phyloP scores from a whole-genome alignment of 2,113 vertebrate species.

The rat (Rattus norvegicus) region DNA sequence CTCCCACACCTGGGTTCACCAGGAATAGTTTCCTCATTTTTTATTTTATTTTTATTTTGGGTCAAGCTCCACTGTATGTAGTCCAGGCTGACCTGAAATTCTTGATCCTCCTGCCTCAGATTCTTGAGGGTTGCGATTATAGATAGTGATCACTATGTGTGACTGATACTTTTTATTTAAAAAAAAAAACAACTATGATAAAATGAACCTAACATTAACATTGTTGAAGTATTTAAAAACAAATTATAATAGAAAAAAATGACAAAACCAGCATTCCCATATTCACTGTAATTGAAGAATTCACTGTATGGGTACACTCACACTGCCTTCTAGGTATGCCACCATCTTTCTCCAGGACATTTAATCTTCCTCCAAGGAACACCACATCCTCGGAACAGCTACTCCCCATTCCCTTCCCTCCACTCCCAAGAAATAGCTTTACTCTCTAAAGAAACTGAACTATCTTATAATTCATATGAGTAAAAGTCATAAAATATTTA shows the following conservation, averaged over 20 bases:
- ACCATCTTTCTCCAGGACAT: not conserved
- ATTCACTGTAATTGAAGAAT: not conserved
- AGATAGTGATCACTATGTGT: not conserved
- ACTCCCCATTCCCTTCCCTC: not conserved
- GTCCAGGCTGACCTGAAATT: not conserved
- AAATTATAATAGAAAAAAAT: not conserved
- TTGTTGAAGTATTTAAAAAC: not conserved
- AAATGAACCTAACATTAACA: not conserved
- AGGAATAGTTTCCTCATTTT: not conserved
- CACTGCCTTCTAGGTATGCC: not conserved
- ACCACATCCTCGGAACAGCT: not conserved
- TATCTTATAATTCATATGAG: not conserved
- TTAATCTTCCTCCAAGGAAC: not conserved
- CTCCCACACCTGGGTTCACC: not conserved
- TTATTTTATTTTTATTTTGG: not conserved
- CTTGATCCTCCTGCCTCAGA: not conserved
- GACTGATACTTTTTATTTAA: not conserved
- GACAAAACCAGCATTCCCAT: not conserved
- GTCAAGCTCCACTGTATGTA: too few species aligned
- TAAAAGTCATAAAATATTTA: not conserved
- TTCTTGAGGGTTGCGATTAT: not conserved
- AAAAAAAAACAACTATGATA: not conserved
- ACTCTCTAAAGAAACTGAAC: not conserved
- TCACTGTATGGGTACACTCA: not conserved
- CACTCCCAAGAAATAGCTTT: not conserved